Base-by-base conservation (phyloP, 2,113 vertebrate genomes). In the Catagonus wagneri region DNA sequence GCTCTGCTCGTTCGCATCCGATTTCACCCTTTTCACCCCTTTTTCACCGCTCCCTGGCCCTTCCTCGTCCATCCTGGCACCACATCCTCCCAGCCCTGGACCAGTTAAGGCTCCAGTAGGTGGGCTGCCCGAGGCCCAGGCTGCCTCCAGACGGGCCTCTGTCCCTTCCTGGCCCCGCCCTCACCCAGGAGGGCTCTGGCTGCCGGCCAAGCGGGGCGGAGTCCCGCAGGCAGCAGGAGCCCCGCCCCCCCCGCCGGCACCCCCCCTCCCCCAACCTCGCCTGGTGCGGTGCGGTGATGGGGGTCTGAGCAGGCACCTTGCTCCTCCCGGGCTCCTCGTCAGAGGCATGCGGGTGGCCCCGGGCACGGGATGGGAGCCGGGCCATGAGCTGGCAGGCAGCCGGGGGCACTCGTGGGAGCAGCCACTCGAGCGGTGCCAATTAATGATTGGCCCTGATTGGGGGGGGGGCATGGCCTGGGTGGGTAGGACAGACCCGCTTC, bases 311-410 rank as follows among this genome's bases (percentile, higher is more conserved):
- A 4, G 85, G 75, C 44, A 14, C 60, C 61, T 39, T 7, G 29
- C 50, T 63, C 34, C 23, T 58, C 39, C 36, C 1, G 7, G 44
- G 23, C 90, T 39, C 81, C 90, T 0, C 0, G 52, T 63, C n/a
- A 36, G 92, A 91, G 90, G 95, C 44, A 27, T 2, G 32, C 5
- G 19, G 93, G 88, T 29, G 69, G 90, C 87, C 87, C 83, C 2
- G 32, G 39, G 87, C 96, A 56, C 0, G 4, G 71, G 89, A 27
- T 20, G n/a, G 54, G 89, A 72, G 85, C 96, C 1, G 0, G 63
- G 69, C 84, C 92, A 6, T 4, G 71, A 60, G 91, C 50, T 84
- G 96, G 93, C 95, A 93, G 81, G 94, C 36, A 32, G 89, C 95
- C n/a, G 36, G 95, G 80, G 90, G 84, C 34, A 3, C 95, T 71